Evolutionary conservation across 2,888 invertebrate genomes (phyloP).

Genomic region (Orthosia cruda): DNA sequence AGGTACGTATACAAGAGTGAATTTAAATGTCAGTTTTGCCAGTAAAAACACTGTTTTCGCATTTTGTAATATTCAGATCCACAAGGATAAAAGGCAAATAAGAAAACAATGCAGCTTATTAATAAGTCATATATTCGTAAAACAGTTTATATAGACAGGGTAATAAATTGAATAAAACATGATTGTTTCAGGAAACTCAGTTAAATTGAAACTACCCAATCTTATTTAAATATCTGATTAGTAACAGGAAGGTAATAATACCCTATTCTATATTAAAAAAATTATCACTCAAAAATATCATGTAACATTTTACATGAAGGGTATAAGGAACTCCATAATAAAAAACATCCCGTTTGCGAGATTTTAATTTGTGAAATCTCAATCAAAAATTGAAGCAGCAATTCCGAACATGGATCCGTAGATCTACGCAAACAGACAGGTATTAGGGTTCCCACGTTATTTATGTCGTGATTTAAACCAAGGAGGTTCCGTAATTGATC

Average conservation of each 20-base stretch:
- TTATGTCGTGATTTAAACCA: slow-evolving; percentile 60
- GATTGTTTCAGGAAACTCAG: background rate
- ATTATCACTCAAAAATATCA: no score
- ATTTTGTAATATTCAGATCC: background rate
- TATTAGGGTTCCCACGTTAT: slow-evolving; percentile 52
- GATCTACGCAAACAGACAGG: slow-evolving; percentile 53
- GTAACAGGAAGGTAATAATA: no score
- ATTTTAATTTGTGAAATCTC: slow-evolving; percentile 8
- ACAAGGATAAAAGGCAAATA: background rate
- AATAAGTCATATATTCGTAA: background rate
- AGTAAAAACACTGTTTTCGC: background rate
- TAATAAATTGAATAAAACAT: background rate
- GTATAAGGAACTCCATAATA: no score
- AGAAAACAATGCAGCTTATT: background rate
- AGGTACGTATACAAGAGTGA: background rate
- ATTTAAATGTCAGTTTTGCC: background rate
- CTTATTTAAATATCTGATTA: no score
- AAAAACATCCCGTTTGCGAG: no score
- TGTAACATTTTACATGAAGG: no score
- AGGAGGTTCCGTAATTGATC: slow-evolving; percentile 62
- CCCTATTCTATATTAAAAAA: no score
- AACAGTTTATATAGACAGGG: background rate
- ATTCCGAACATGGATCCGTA: slow-evolving; percentile 25
- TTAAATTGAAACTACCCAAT: no score
- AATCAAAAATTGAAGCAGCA: slow-evolving; percentile 28